Conservation (phyloP, 2,797 vertebrate genomes). For the Poecilia gillii region DNA sequence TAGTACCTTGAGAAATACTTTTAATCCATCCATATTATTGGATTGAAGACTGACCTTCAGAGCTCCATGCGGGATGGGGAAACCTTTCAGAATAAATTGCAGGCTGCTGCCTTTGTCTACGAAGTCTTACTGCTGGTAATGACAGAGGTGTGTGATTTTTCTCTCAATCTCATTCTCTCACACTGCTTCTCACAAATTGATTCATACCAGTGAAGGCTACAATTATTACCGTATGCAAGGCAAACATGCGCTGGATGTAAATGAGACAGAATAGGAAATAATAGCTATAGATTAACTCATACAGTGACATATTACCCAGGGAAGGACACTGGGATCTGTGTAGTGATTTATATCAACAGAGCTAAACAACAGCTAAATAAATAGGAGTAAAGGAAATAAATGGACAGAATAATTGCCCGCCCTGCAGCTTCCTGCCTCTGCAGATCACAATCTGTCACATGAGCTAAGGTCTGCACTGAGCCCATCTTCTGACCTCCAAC, state of each 20-base stretch:
- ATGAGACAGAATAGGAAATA: constrained; percentile 43
- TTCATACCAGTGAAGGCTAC: constrained; percentile 23
- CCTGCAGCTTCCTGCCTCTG: constrained; percentile 36
- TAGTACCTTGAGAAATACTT: constrained; percentile 60
- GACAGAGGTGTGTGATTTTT: constrained; percentile 41
- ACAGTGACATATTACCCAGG: constrained; percentile 34
- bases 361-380: constrained; percentile 38
- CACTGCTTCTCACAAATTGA: constrained; percentile 17
- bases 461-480: constrained; percentile 19
- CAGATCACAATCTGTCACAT: constrained; percentile 36
- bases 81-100: constrained; percentile 76
- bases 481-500: constrained; percentile 16
- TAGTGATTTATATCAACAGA: constrained; percentile 29
- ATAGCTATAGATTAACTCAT: constrained; percentile 43
- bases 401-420: constrained; percentile 16
- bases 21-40: constrained; percentile 69
- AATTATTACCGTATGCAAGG: constrained; percentile 28
- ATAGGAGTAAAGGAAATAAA: constrained; percentile 10
- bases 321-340: constrained; percentile 21
- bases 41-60: constrained; percentile 73
- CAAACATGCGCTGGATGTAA: constrained; percentile 35
- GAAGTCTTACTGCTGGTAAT: constrained; percentile 59
- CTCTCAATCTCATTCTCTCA: constrained; percentile 34
- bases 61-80: constrained; percentile 32
- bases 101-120: constrained; percentile 68